Evolutionary conservation across 2,113 vertebrate genomes (phyloP).

Genomic region (Serilophus lunatus): DNA sequence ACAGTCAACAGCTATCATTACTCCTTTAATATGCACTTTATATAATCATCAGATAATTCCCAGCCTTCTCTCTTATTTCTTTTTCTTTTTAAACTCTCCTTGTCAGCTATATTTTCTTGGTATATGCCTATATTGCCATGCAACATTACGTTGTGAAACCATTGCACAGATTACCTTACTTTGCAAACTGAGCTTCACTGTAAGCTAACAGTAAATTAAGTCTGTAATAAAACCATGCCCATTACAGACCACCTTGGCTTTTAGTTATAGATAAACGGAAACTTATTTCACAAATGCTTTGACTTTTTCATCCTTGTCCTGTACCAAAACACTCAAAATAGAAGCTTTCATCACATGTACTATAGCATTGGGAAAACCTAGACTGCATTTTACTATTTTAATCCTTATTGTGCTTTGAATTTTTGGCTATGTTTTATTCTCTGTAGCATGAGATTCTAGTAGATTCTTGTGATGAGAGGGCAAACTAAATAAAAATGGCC

Average conservation of each 20-base stretch:
- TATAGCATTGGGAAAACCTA: background rate
- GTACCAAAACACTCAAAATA: background rate
- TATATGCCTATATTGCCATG: background rate
- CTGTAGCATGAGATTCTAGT: background rate
- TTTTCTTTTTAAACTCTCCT: background rate
- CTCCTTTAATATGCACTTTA: background rate
- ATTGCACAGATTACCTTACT: background rate
- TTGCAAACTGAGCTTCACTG: background rate
- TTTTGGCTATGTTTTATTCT: slow-evolving; percentile 8
- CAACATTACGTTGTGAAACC: background rate
- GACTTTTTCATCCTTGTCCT: background rate
- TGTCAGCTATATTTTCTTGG: background rate
- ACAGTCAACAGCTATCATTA: background rate
- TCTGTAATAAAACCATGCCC: background rate
- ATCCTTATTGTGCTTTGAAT: background rate
- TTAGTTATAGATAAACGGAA: background rate
- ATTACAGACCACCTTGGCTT: background rate
- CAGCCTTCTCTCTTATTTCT: background rate
- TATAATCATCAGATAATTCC: background rate
- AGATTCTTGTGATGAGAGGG: slow-evolving; percentile 3
- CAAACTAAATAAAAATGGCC: slow-evolving; percentile 8
- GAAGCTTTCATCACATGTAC: background rate
- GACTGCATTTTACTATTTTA: background rate
- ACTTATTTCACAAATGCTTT: background rate
- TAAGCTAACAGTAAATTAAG: background rate